These are phyloP conservation scores for Callorhinus ursinus DNA, from an alignment of 2,113 vertebrate species.

Conservation along the genomic window DNA sequence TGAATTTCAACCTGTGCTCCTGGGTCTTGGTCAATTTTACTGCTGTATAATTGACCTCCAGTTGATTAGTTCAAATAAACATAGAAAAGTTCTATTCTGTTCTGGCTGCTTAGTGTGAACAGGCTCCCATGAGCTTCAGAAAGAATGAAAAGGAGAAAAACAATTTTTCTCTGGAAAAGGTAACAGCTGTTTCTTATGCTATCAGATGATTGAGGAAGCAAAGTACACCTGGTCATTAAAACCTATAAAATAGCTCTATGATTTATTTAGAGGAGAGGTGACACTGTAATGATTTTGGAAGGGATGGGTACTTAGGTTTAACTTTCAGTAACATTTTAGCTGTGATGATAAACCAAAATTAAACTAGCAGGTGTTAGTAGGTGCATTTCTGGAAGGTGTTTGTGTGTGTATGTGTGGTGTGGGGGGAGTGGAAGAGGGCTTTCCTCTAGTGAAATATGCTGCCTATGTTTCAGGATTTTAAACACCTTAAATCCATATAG, in stretches of 20 bases:
- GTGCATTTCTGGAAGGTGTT: constrained; percentile 68
- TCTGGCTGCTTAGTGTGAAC: background rate
- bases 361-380: constrained; percentile 70
- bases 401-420: constrained; percentile 31
- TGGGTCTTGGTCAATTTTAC: background rate
- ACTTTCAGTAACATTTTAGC: constrained; percentile 71
- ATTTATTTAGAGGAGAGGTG: constrained; percentile 79
- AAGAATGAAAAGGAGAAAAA: constrained; percentile 21
- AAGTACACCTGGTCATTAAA: constrained; percentile 84
- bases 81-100: background rate
- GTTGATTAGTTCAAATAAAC: background rate
- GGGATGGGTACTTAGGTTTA: constrained; percentile 39
- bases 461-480: constrained; percentile 77
- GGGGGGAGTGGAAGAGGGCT: background rate
- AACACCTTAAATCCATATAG: constrained; percentile 74
- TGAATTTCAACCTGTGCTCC: constrained; percentile 31
- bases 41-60: background rate
- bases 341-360: constrained; percentile 68
- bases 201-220: constrained; percentile 80
- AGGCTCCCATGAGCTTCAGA: background rate
- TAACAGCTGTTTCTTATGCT: constrained; percentile 84
- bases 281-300: constrained; percentile 72
- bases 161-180: constrained; percentile 81
- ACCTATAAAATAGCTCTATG: constrained; percentile 55
- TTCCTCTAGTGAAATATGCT: constrained; percentile 72